Evolutionary conservation across 2,113 vertebrate species (phyloP).

Genomic region (Hipposideros armiger): DNA sequence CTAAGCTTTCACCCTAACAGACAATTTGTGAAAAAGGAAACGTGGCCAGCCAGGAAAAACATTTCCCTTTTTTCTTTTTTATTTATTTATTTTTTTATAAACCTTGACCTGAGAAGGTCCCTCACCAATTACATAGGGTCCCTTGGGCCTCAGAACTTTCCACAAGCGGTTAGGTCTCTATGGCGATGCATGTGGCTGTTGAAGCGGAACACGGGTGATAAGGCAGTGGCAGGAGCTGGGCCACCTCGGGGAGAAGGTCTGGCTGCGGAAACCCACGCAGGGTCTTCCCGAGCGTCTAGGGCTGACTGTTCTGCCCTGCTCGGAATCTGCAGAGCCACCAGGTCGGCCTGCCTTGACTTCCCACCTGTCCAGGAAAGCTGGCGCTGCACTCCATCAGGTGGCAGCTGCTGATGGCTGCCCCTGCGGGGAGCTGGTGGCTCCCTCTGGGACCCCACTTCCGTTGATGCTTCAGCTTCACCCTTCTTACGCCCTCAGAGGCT

Average conservation of each 20-base stretch:
- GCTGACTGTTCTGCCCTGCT: background rate
- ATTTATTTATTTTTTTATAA: background rate
- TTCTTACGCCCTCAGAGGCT: background rate
- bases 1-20: background rate
- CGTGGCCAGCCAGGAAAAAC: background rate
- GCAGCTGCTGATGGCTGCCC: background rate
- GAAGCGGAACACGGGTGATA: slow-evolving; percentile 58
- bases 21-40: slow-evolving; percentile 23
- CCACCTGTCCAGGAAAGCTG: background rate
- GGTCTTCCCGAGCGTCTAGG: background rate
- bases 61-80: slow-evolving; percentile 45
- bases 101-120: background rate
- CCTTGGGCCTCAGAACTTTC: slow-evolving; percentile 74
- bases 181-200: slow-evolving; percentile 61
- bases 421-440: background rate
- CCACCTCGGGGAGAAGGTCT: background rate
- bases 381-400: background rate
- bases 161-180: slow-evolving; percentile 71
- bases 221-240: background rate
- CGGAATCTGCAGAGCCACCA: background rate
- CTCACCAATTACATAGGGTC: slow-evolving; percentile 58
- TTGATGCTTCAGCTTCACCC: background rate
- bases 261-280: background rate
- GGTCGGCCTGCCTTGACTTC: background rate
- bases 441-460: slow-evolving; percentile 19